phyloP scores from a whole-genome alignment of 2,888 invertebrate genomes.

The Tetragonisca angustula region DNA sequence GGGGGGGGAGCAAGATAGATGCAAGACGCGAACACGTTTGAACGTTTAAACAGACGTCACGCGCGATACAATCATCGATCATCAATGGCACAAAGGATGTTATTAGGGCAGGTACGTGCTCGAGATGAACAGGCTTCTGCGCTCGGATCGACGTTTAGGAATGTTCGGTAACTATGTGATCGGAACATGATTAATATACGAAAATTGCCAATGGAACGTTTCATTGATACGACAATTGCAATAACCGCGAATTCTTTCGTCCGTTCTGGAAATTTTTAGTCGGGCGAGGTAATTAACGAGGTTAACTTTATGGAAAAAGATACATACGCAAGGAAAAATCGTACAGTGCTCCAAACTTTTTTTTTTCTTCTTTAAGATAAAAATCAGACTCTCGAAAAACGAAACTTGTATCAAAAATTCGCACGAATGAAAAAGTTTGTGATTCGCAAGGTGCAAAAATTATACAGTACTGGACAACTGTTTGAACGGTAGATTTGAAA shows the following conservation, averaged over 20 bases:
- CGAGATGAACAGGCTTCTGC: background rate
- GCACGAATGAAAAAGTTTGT: no score
- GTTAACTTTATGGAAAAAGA: no score
- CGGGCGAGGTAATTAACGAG: no score
- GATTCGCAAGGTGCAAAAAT: no score
- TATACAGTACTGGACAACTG: no score
- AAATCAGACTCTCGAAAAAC: no score
- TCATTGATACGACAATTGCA: background rate
- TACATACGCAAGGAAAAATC: no score
- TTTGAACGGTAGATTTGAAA: no score
- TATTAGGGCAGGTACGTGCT: background rate
- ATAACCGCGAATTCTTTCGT: background rate
- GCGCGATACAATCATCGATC: background rate
- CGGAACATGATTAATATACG: background rate
- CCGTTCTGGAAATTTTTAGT: no score
- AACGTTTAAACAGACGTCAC: background rate
- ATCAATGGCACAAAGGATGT: conserved; percentile 6
- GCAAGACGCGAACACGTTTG: conserved; percentile 5
- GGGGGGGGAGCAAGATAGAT: background rate
- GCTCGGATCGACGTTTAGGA: background rate
- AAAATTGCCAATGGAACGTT: background rate
- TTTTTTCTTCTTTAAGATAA: no score
- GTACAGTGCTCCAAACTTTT: no score
- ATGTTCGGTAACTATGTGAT: background rate
- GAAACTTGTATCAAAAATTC: no score